A percentile compares a stretch with the other conserved stretches of the same genome.
Conservation (phyloP, 2,797 vertebrate species). For the Phaenicophaeus curvirostris region DNA sequence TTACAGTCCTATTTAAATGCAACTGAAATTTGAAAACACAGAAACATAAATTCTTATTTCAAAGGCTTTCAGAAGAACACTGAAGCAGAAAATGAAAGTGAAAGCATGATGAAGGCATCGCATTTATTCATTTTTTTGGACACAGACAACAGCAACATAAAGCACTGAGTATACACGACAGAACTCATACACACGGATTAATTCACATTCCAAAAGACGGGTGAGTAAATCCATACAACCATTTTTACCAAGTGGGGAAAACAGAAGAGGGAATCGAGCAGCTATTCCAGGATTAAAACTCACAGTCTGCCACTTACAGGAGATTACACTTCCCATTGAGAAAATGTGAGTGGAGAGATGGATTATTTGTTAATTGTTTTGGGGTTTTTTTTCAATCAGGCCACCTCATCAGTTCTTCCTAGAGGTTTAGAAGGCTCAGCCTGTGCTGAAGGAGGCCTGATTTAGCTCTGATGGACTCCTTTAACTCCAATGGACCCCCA, state of each 20-base stretch:
- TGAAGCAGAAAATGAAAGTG: slow-evolving; percentile 53
- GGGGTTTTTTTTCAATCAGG: neutral
- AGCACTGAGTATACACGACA: neutral
- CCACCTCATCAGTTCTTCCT: neutral
- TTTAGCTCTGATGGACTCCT: no score
- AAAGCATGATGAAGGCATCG: slow-evolving; percentile 33
- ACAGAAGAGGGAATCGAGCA: neutral
- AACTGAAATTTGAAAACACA: neutral
- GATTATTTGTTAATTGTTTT: neutral
- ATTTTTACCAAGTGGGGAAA: neutral
- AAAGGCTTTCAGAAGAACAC: neutral
- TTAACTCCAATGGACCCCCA: neutral
- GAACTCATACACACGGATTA: neutral
- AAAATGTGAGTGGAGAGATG: neutral
- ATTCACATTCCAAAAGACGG: neutral
- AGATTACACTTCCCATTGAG: neutral
- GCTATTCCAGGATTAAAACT: neutral
- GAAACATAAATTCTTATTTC: neutral
- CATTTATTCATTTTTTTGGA: neutral
- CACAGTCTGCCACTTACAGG: neutral
- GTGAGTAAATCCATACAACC: neutral
- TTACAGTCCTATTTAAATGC: neutral
- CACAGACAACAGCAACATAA: neutral
- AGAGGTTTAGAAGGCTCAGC: neutral
- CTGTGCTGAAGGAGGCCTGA: neutral